Percentiles rank a stretch among this genome's conserved stretches.
phyloP scores from a whole-genome alignment of 2,888 invertebrate genomes.

The Helleia helle region DNA sequence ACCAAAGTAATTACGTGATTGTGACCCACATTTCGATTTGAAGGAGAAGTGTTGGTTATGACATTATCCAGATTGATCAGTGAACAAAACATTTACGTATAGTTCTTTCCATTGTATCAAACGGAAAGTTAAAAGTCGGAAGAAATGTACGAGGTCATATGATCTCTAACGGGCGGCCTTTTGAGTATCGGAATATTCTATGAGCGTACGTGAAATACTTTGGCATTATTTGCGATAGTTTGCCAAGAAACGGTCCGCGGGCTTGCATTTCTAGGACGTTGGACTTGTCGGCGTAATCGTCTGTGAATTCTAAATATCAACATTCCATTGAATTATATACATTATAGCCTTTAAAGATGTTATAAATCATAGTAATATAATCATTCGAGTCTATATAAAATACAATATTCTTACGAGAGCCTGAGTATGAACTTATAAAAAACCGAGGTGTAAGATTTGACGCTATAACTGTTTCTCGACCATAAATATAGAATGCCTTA shows the following conservation, averaged over 20 bases:
- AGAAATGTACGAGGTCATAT: conserved; percentile 39
- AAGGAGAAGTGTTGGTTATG: conserved; percentile 46
- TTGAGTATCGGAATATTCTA: conserved; percentile 43
- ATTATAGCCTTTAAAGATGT: no score
- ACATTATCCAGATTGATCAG: neutral
- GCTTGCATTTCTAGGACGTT: conserved; percentile 22
- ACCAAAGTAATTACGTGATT: conserved; percentile 43
- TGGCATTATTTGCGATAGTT: conserved; percentile 35
- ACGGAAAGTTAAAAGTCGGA: conserved; percentile 19
- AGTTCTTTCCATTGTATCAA: no score
- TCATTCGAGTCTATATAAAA: no score
- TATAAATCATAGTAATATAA: no score
- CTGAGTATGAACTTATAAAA: no score
- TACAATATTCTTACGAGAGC: no score
- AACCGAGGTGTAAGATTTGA: no score
- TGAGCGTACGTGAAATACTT: conserved; percentile 45
- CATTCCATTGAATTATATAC: neutral
- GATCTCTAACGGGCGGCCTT: conserved; percentile 53
- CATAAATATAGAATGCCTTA: no score
- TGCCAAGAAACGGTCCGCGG: conserved; percentile 27
- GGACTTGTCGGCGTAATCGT: neutral
- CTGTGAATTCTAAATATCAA: conserved; percentile 1
- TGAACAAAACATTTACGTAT: no score
- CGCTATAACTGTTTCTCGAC: no score
- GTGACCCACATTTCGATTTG: conserved; percentile 43